Evolutionary conservation across 1,140 invertebrate genomes (phyloP).

Genomic region (Neodiprion lecontei): DNA sequence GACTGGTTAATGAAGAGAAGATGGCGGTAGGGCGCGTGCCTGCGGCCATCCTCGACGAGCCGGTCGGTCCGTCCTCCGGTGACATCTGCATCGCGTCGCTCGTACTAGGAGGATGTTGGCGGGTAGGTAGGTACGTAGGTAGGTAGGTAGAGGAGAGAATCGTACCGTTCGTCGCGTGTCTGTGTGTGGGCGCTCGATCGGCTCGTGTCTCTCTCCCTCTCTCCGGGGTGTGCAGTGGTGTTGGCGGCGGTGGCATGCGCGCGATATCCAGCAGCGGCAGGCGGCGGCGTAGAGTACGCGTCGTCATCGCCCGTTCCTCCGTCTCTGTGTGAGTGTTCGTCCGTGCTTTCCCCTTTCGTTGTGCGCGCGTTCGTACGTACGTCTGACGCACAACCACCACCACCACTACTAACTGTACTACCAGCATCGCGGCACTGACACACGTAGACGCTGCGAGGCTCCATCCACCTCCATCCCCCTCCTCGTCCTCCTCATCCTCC

Average conservation of each 20-base stretch:
- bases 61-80: neutral
- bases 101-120: slow-evolving; percentile 7
- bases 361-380: neutral
- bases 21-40: slow-evolving; percentile 8
- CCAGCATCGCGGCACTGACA: too few relatives aligned
- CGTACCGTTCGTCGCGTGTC: neutral
- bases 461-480: too few relatives aligned
- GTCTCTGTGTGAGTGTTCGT: too few relatives aligned
- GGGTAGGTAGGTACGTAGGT: too few relatives aligned
- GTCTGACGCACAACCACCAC: neutral
- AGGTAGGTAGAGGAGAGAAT: neutral
- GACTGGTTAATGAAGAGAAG: slow-evolving; percentile 18
- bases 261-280: neutral
- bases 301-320: too few relatives aligned
- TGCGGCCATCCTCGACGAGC: slow-evolving; percentile 7
- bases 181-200: neutral
- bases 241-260: neutral
- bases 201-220: neutral
- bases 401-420: too few relatives aligned
- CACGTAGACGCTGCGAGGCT: too few relatives aligned
- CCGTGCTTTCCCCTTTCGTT: too few relatives aligned
- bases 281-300: neutral
- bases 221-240: neutral
- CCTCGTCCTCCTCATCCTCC: too few relatives aligned
- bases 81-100: slow-evolving; percentile 5